Evolutionary conservation across 2,888 invertebrate species (phyloP).

Genomic region (Pyrgus malvae): DNA sequence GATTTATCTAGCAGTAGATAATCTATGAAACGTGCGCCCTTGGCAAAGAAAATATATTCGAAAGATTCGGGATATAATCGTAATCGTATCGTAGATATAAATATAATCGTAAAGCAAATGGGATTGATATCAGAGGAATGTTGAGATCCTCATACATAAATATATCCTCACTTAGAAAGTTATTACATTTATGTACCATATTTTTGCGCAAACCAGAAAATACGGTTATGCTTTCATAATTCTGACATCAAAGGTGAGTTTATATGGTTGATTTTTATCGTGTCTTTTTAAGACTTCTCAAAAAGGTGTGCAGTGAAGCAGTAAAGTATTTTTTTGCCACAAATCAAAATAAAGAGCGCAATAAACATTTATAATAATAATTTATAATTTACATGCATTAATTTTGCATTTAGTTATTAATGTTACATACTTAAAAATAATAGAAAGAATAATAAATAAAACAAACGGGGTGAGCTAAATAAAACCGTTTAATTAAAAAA

Average conservation of each 20-base stretch:
- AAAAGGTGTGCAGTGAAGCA: no score
- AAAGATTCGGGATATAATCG: background rate
- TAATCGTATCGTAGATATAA: background rate
- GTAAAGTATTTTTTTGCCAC: no score
- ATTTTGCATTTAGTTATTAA: no score
- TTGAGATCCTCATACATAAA: conserved; percentile 8
- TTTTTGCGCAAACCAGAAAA: background rate
- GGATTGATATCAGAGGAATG: conserved; percentile 2
- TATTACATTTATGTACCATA: conserved; percentile 3
- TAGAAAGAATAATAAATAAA: no score
- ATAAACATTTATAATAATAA: no score
- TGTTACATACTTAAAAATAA: no score
- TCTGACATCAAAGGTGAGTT: conserved; percentile 5
- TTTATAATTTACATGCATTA: no score
- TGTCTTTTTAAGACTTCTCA: no score
- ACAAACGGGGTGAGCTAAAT: no score
- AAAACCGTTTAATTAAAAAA: no score
- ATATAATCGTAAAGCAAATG: background rate
- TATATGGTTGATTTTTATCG: background rate
- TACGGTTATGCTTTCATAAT: conserved; percentile 7
- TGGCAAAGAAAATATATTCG: background rate
- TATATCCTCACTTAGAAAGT: conserved; percentile 5
- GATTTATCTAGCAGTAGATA: no score
- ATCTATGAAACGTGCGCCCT: background rate
- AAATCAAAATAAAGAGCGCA: no score